Conservation (phyloP, 2,888 invertebrate species). For the Chrysotoxum bicinctum region DNA sequence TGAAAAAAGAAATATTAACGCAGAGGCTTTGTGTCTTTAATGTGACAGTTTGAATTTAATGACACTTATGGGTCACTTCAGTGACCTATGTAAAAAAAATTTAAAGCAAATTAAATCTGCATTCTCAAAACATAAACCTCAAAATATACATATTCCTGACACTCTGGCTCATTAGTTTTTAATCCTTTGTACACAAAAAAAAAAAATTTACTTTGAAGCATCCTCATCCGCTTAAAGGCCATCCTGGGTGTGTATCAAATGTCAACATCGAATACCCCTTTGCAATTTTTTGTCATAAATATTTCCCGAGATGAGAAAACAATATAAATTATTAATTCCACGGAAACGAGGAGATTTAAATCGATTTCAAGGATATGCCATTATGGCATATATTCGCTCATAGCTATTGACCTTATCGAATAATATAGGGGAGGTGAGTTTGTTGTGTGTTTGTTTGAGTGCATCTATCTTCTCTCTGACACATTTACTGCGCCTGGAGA, state of each 20-base stretch:
- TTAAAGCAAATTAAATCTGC: not conserved
- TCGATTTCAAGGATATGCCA: constrained; percentile 50
- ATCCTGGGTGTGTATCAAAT: constrained; percentile 17
- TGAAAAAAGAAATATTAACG: too few relatives aligned
- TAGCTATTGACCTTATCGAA: constrained; percentile 28
- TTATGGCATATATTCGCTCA: not conserved
- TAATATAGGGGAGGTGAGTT: not conserved
- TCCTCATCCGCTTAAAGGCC: not conserved
- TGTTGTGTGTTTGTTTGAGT: not conserved
- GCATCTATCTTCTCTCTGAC: constrained; percentile 1
- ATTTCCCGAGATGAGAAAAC: constrained; percentile 45
- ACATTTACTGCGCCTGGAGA: constrained; percentile 33
- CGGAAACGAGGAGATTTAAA: constrained; percentile 59
- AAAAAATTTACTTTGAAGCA: not conserved
- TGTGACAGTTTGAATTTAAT: too few relatives aligned
- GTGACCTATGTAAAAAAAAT: not conserved
- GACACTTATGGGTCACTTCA: too few relatives aligned
- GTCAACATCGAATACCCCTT: constrained; percentile 12
- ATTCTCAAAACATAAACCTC: not conserved
- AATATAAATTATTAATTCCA: constrained; percentile 47
- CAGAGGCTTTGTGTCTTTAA: too few relatives aligned
- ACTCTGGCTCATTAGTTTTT: not conserved
- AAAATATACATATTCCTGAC: not conserved
- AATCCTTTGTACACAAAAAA: not conserved
- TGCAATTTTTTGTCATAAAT: not conserved